Conservation (phyloP, 1,140 invertebrate genomes). For the Rhopalosiphum maidis region DNA sequence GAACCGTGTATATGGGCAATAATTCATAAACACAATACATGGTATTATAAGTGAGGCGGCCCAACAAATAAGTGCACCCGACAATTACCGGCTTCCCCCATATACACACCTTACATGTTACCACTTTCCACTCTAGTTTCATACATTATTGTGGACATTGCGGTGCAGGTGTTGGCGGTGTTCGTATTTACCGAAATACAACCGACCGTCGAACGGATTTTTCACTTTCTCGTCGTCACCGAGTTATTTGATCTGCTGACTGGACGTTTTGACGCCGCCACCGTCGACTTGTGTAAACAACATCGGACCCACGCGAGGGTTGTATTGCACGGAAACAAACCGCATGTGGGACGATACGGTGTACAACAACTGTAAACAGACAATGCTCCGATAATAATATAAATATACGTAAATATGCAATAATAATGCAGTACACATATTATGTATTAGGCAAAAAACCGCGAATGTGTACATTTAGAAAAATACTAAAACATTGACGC, state of each 20-base stretch:
- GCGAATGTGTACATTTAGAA: neutral
- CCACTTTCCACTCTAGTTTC: neutral
- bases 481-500: neutral
- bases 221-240: neutral
- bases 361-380: neutral
- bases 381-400: neutral
- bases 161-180: neutral
- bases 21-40: too few species aligned
- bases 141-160: neutral
- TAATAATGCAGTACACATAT: neutral
- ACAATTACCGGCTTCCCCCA: neutral
- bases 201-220: neutral
- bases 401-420: neutral
- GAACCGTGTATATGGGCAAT: too few species aligned
- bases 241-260: neutral
- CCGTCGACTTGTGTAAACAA: neutral
- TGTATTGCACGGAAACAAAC: neutral
- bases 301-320: neutral
- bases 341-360: neutral
- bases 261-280: neutral
- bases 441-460: neutral
- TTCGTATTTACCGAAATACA: slow-evolving; percentile 12
- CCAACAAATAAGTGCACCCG: neutral
- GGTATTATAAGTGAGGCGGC: neutral
- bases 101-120: too few species aligned